Evolutionary conservation across 2,797 vertebrate species (phyloP).

Genomic region (Hemibagrus guttatus): DNA sequence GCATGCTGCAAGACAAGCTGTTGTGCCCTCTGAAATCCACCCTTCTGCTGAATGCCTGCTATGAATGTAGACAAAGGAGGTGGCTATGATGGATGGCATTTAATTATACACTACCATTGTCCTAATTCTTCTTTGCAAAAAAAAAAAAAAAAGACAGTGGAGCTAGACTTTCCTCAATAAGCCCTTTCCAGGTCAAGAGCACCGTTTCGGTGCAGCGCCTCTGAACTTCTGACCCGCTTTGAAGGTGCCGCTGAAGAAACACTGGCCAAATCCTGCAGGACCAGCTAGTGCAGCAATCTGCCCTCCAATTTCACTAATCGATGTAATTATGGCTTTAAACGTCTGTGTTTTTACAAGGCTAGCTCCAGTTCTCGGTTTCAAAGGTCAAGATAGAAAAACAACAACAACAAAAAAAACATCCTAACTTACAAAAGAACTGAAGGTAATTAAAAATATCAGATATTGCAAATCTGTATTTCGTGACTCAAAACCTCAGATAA

Average conservation of each 20-base stretch:
- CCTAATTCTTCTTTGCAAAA: neutral
- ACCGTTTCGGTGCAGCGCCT: slow-evolving; percentile 11
- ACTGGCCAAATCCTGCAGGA: slow-evolving; percentile 48
- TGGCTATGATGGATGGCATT: slow-evolving; percentile 8
- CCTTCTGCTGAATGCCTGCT: slow-evolving; percentile 26
- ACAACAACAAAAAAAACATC: neutral
- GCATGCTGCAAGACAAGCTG: neutral
- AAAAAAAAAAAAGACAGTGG: neutral
- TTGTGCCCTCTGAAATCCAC: neutral
- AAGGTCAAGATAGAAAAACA: slow-evolving; percentile 8
- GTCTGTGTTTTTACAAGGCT: slow-evolving; percentile 49
- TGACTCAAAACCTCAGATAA: neutral
- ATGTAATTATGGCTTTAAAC: slow-evolving; percentile 53
- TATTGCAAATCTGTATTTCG: neutral
- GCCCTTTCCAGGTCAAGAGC: neutral
- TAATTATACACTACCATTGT: slow-evolving; percentile 29
- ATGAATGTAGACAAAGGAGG: slow-evolving; percentile 17
- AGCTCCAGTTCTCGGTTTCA: slow-evolving; percentile 41
- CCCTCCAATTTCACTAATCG: slow-evolving; percentile 59
- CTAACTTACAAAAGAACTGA: neutral
- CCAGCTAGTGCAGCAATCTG: slow-evolving; percentile 45
- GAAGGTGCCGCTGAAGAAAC: slow-evolving; percentile 42
- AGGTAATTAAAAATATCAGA: neutral
- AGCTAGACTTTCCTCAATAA: neutral
- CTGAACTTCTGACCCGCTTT: slow-evolving; percentile 50